Base-by-base conservation (phyloP, 2,888 invertebrate species). In the Abrostola triplasia region DNA sequence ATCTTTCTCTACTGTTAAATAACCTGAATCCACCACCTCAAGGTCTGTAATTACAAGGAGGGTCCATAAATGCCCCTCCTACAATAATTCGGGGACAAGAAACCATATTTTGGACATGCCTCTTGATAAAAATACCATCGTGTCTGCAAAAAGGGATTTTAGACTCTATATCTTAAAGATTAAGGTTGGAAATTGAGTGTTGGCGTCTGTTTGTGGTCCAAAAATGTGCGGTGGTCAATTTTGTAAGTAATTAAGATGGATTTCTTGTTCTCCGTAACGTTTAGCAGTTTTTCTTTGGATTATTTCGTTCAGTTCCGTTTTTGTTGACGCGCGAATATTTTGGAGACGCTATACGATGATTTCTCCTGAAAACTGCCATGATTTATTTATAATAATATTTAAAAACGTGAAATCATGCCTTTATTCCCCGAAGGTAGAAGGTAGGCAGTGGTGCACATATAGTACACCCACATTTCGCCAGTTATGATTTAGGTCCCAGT, bases 241-340 rank as follows among this genome's bases (percentile, higher is more conserved):
- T 75, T 52, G 10, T 6, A 38, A 38, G 76, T 65, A 75, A 78
- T 80, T 78, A 78, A 65, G 66, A 57, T 50, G 6, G 10, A 40
- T 67, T 80, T 78, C 81, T 80, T 80, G 76, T 78, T 58, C 61
- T 6, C 1, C 37, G 60, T 62, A 67, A 64, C 69, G 72, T 80
- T 80, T 80, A 75, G 57, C 6, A 12, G 72, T 80, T 78, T 80
- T 78, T 78, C 49, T 49, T 36, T 54, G 79, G 61, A 80, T 78
- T 78, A 78, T 69, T 78, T 75, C 62, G 79, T 62, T 48, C 71
- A 50, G 76, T 63, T 67, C n/a, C 0, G 55, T 78, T 80, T 78
- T 78, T 78, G 72, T 69, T 8, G 11, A 10, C 12, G 11, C 35
- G 59, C 72, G 64, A 78, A 80, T 78, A 80, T 80, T 80, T 68